Evolutionary conservation across 1,140 invertebrate genomes (phyloP).

Genomic region (Drosophila nasuta): DNA sequence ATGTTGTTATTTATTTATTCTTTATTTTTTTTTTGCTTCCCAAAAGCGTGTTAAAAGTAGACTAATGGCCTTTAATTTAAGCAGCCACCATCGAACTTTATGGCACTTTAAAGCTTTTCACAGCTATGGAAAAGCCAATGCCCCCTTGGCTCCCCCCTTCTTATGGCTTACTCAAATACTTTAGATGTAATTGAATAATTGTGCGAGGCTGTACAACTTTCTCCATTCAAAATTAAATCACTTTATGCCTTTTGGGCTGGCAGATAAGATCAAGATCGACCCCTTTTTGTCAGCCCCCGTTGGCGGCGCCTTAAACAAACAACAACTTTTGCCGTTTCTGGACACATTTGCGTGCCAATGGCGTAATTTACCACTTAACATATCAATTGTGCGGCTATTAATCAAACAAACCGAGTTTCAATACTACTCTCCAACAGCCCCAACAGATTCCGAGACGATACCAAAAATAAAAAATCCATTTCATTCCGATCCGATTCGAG

Average conservation of each 20-base stretch:
- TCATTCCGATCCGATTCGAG: constrained; percentile 20
- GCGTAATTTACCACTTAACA: constrained; percentile 83
- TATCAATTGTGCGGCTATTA: constrained; percentile 82
- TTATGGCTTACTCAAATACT: not conserved
- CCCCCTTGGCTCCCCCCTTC: not conserved
- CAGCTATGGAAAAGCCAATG: constrained; percentile 8
- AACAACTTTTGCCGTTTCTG: constrained; percentile 68
- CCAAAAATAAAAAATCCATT: constrained; percentile 17
- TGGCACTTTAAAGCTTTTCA: constrained; percentile 10
- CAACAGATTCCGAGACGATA: constrained; percentile 28
- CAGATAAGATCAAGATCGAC: constrained; percentile 49
- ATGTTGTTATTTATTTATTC: too few relatives aligned
- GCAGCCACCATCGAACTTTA: constrained; percentile 36
- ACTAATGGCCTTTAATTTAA: constrained; percentile 77
- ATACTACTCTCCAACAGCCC: constrained; percentile 11
- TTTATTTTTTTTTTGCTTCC: constrained; percentile 20
- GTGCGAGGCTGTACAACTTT: constrained; percentile 50
- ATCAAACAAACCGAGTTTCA: constrained; percentile 66
- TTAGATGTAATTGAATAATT: constrained; percentile 71
- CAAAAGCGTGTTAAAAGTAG: constrained; percentile 70
- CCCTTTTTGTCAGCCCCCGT: constrained; percentile 20
- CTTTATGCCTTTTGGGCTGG: constrained; percentile 61
- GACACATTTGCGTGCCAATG: constrained; percentile 81
- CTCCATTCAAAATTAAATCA: constrained; percentile 79
- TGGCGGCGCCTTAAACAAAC: constrained; percentile 80